Base-by-base conservation (phyloP, 2,113 vertebrate species). In the Notechis scutatus region DNA sequence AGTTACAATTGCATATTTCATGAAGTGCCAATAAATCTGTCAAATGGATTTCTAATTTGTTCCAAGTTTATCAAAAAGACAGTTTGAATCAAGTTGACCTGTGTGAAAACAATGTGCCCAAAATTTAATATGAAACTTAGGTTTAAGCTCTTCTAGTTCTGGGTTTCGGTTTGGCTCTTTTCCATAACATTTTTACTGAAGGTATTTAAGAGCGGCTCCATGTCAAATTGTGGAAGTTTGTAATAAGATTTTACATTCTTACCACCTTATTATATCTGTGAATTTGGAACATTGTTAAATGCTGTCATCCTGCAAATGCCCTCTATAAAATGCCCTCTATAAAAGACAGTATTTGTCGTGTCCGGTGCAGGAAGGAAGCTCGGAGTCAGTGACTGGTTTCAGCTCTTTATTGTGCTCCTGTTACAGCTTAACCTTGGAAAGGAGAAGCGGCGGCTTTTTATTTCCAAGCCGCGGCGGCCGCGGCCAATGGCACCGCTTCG, bases 101-200 rank as follows among this genome's bases (percentile, higher is more conserved):
- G 4, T 92, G 69, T 85, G 54, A n/a, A 92, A 90, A 85, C 54
- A 57, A 64, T 7, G 24, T 50, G 24, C 55, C 12, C 45, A 57
- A 89, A n/a, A 57, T 59, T 85, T n/a, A 92, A 18, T 85, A 85
- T 90, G 92, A 21, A 29, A 85, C 54, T 85, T 90, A 90, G 39
- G 54, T 90, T 85, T 85, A 90, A 92, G 54, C 42, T 52, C 42
- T 86, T 93, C 69, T 45, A 59, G 59, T 85, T 93, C 85, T 86
- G 20, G 34, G 88, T 90, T 85, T 90, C 23, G 88, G 69, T 52
- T 90, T 93, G 74, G 69, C 88, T 93, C 54, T 23, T 90, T n/a
- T 86, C 92, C 92, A 61, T 85, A 92, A 56, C 23, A 45, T 89
- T 92, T 92, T 92, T 85, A 90, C 52, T 90, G 92, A 90, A 90